Evolutionary conservation across 2,888 invertebrate species (phyloP).

Genomic region (Xanthia togata): DNA sequence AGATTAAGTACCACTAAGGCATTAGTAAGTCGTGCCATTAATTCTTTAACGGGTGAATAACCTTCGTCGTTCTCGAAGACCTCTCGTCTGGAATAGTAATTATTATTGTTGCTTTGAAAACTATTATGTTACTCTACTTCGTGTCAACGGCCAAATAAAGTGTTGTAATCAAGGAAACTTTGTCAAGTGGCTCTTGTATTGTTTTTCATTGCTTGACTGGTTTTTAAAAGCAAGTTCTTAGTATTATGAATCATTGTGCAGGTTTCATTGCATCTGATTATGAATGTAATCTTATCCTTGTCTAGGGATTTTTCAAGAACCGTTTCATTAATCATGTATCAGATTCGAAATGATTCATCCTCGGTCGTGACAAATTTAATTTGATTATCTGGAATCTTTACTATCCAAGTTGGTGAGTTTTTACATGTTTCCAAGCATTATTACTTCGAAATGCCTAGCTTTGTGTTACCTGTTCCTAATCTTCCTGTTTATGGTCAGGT

Average conservation of each 20-base stretch:
- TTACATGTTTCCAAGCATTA: not conserved
- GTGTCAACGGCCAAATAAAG: slow-evolving; percentile 72
- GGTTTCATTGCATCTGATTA: slow-evolving; percentile 9
- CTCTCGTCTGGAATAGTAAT: slow-evolving; percentile 87
- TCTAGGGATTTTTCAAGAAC: not conserved
- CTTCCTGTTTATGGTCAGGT: slow-evolving; percentile 44
- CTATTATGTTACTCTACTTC: slow-evolving; percentile 73
- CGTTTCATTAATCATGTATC: not conserved
- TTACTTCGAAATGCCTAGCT: not conserved
- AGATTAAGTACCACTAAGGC: slow-evolving; percentile 81
- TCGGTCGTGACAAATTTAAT: not conserved
- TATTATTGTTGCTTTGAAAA: slow-evolving; percentile 79
- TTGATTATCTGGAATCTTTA: not conserved
- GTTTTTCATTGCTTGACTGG: slow-evolving; percentile 9
- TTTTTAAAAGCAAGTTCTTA: slow-evolving; percentile 7
- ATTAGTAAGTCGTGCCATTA: slow-evolving; percentile 83
- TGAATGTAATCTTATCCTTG: slow-evolving; percentile 11
- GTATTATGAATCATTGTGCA: slow-evolving; percentile 33
- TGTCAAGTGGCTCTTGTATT: slow-evolving; percentile 16
- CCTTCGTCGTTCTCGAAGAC: slow-evolving; percentile 79
- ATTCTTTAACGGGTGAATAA: slow-evolving; percentile 86
- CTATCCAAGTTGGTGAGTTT: not conserved
- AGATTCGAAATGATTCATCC: slow-evolving; percentile 6
- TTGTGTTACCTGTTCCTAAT: slow-evolving; percentile 44
- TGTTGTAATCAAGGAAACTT: slow-evolving; percentile 52